Evolutionary conservation across 2,888 invertebrate genomes (phyloP).

Genomic region (Drosophila cyrtoloma): DNA sequence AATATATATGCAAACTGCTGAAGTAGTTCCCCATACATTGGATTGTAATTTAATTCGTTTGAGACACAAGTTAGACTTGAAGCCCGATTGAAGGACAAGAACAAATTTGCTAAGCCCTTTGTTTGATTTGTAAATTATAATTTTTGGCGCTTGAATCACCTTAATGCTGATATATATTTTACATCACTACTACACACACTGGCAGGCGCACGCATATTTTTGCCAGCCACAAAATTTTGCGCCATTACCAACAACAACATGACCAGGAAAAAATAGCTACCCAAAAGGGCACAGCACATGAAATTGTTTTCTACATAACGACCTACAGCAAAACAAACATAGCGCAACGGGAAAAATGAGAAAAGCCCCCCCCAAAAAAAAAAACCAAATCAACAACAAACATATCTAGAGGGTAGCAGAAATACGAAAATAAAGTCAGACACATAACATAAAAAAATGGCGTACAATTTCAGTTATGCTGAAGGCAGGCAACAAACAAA

Average conservation of each 20-base stretch:
- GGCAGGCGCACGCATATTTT: conserved; percentile 62
- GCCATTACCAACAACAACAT: conserved; percentile 45
- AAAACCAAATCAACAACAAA: conserved; percentile 13
- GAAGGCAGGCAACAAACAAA: conserved; percentile 31
- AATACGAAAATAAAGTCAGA: conserved; percentile 51
- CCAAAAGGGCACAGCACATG: conserved; percentile 58
- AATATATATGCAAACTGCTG: neutral
- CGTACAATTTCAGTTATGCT: conserved; percentile 68
- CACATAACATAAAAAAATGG: conserved; percentile 45
- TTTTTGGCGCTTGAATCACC: conserved; percentile 27
- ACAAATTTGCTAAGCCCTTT: neutral
- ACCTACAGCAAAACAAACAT: conserved; percentile 58
- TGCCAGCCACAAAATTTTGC: conserved; percentile 68
- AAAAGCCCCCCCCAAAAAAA: neutral
- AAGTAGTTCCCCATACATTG: neutral
- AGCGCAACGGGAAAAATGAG: conserved; percentile 19
- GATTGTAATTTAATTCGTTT: neutral
- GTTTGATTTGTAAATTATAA: neutral
- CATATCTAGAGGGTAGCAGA: conserved; percentile 7
- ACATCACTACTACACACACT: conserved; percentile 26
- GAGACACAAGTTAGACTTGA: neutral
- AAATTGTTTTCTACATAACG: conserved; percentile 77
- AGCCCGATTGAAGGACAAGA: neutral
- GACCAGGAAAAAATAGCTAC: conserved; percentile 29
- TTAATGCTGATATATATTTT: conserved; percentile 22